phyloP scores from a whole-genome alignment of 2,113 vertebrate species.

The Octodon degus region DNA sequence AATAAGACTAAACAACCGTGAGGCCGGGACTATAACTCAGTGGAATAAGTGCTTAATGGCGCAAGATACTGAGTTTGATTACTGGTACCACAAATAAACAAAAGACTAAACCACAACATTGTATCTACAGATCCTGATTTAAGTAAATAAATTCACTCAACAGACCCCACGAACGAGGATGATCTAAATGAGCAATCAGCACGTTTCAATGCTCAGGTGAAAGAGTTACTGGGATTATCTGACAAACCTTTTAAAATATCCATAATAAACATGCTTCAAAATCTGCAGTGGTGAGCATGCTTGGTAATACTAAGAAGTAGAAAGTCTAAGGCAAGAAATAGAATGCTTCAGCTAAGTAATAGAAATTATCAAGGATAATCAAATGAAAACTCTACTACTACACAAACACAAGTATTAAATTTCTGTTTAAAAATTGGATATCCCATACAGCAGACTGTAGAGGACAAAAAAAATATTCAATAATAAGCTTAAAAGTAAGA shows the following conservation, averaged over 20 bases:
- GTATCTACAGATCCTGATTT: background rate
- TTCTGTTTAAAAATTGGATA: background rate
- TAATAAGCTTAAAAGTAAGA: background rate
- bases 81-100: no score
- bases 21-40: no score
- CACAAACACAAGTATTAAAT: background rate
- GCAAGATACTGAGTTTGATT: no score
- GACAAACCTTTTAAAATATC: background rate
- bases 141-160: background rate
- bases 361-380: background rate
- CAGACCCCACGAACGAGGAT: background rate
- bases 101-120: background rate
- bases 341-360: background rate
- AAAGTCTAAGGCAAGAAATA: background rate
- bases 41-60: no score
- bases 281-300: background rate
- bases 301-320: background rate
- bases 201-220: background rate
- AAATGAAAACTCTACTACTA: background rate
- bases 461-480: background rate
- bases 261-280: background rate
- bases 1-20: background rate
- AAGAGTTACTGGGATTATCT: background rate
- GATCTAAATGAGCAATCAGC: no score
- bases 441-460: background rate